Percentiles rank a stretch among this genome's conserved stretches.
These are phyloP conservation scores for Lerema accius DNA, from an alignment of 1,140 invertebrate genomes.

Conservation along the genomic window DNA sequence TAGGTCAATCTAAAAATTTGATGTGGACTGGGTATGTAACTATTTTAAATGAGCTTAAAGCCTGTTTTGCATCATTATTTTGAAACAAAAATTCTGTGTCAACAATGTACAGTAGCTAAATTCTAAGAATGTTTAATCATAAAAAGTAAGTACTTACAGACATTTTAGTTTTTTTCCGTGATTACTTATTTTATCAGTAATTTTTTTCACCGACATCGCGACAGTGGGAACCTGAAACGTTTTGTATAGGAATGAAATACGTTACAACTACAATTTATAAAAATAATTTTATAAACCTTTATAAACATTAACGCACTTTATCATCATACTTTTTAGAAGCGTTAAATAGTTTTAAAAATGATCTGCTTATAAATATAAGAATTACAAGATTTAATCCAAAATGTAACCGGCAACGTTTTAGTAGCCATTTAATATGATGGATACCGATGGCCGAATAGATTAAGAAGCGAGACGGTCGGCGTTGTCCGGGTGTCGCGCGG, in stretches of 20 bases:
- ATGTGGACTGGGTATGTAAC: constrained; percentile 8
- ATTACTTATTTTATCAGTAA: no score
- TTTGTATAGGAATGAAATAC: no score
- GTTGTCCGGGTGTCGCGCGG: constrained; percentile 40
- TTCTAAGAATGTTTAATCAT: constrained; percentile 12
- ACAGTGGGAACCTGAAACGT: no score
- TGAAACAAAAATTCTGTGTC: constrained; percentile 23
- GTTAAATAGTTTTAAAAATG: no score
- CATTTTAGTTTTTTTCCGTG: constrained; percentile 10
- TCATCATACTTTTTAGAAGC: no score
- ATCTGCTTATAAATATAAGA: no score
- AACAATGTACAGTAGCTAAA: constrained; percentile 21
- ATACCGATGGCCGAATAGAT: constrained; percentile 12
- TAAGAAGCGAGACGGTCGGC: constrained; percentile 17
- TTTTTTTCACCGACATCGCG: no score
- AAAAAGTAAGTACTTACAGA: constrained; percentile 6
- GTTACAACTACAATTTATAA: no score
- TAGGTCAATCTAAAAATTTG: not conserved
- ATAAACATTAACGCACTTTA: no score
- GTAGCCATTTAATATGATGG: constrained; percentile 15
- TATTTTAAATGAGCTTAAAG: constrained; percentile 19
- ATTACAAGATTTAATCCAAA: no score
- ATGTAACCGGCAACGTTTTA: not conserved
- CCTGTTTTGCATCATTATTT: constrained; percentile 24
- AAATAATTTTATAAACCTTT: no score